A percentile compares a stretch with the other conserved stretches of the same genome.
Conservation (phyloP, 2,888 invertebrate genomes). For the Acanthopleura granulata region DNA sequence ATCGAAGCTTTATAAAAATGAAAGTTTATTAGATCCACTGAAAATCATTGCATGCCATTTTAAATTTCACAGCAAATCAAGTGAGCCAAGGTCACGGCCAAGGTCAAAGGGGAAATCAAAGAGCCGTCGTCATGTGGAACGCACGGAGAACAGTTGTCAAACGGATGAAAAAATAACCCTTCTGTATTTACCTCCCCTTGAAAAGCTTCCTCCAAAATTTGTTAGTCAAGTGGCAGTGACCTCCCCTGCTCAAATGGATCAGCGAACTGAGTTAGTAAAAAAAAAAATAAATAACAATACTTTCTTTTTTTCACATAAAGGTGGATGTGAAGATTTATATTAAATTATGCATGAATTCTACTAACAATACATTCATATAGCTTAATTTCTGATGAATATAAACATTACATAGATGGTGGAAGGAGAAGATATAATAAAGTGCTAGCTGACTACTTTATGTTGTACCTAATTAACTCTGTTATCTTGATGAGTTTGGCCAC, state of each 20-base stretch:
- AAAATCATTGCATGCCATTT: neutral
- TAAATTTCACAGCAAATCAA: neutral
- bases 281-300: neutral
- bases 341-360: no score
- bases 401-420: no score
- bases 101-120: constrained; percentile 4
- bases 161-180: constrained; percentile 2
- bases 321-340: no score
- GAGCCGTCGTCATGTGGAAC: neutral
- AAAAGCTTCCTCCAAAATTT: neutral
- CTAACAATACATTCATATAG: no score
- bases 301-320: no score
- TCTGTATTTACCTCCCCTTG: constrained; percentile 4
- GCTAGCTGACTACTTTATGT: no score
- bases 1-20: no score
- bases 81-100: neutral
- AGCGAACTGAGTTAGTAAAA: neutral
- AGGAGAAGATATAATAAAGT: no score
- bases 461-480: no score
- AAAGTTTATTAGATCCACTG: no score
- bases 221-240: neutral
- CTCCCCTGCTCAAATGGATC: neutral
- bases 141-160: constrained; percentile 7
- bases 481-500: no score
- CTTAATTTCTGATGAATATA: no score